A percentile compares a stretch with the other conserved stretches of the same genome.
These are phyloP conservation scores for Digitonthophagus gazella DNA, from an alignment of 2,888 invertebrate species.

Conservation along the genomic window DNA sequence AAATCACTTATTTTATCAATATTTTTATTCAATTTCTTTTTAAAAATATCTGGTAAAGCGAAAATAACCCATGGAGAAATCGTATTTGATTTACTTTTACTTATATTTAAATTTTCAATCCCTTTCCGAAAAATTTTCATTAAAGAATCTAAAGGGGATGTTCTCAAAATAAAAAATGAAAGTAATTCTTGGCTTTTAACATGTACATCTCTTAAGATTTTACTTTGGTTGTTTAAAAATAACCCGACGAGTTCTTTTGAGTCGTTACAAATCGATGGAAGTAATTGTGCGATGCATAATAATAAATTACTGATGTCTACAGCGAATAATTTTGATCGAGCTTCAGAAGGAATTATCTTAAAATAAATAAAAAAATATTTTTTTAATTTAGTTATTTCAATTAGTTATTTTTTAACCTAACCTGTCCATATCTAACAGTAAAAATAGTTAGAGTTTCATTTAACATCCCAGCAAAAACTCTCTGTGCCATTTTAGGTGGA, in stretches of 20 bases:
- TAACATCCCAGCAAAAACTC: constrained; percentile 81
- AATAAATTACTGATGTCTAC: constrained; percentile 76
- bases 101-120: constrained; percentile 56
- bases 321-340: constrained; percentile 59
- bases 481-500: constrained; percentile 84
- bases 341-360: constrained; percentile 65
- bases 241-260: constrained; percentile 64
- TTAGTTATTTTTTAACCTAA: constrained; percentile 49
- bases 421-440: constrained; percentile 77
- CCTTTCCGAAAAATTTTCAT: constrained; percentile 66
- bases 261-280: constrained; percentile 66
- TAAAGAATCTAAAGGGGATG: constrained; percentile 70
- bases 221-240: constrained; percentile 58
- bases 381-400: not conserved
- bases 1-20: constrained; percentile 54
- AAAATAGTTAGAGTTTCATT: constrained; percentile 82
- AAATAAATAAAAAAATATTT: constrained; percentile 32
- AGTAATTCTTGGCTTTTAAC: constrained; percentile 79
- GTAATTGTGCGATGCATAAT: constrained; percentile 69
- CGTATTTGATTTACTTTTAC: constrained; percentile 55
- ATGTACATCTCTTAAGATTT: constrained; percentile 78
- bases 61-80: constrained; percentile 72
- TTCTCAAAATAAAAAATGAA: constrained; percentile 70
- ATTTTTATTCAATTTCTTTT: constrained; percentile 47
- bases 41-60: constrained; percentile 63